Percentiles rank a stretch among this genome's conserved stretches.
Conservation (phyloP, 2,888 invertebrate species). For the Monochamus alternatus region DNA sequence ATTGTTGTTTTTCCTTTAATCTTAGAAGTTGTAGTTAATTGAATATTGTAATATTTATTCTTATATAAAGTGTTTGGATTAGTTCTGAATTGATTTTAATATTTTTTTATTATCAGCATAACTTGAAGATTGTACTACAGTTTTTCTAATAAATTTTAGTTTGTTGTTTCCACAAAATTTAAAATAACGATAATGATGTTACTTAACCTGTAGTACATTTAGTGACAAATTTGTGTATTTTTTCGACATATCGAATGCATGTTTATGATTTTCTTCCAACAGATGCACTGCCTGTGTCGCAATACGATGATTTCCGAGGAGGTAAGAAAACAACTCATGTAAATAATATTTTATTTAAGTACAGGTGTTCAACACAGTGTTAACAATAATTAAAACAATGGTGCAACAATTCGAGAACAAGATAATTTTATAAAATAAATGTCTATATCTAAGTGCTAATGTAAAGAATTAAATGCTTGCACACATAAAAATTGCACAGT, state of each 20-base stretch:
- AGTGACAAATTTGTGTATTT: neutral
- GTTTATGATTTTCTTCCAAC: conserved; percentile 52
- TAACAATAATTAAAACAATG: conserved; percentile 17
- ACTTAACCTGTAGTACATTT: neutral
- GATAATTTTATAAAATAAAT: conserved; percentile 19
- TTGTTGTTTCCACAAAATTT: no score
- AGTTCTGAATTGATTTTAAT: no score
- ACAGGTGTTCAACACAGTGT: conserved; percentile 8
- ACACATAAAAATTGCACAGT: neutral
- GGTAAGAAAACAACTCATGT: conserved; percentile 49
- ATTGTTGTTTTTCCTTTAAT: no score
- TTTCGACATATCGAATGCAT: conserved; percentile 1
- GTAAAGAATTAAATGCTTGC: neutral
- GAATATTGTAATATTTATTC: no score
- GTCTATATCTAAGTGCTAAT: neutral
- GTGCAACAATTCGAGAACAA: neutral
- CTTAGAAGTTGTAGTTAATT: no score
- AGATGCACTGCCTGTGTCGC: conserved; percentile 53
- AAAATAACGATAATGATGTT: no score
- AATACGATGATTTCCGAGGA: conserved; percentile 50
- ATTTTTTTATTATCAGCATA: no score
- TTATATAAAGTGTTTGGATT: no score
- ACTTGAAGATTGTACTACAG: no score
- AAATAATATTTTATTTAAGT: conserved; percentile 26
- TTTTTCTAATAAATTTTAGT: no score